Percentiles rank a stretch among this genome's conserved stretches.
Evolutionary conservation across 2,113 vertebrate species (phyloP).

Genomic region (Bubo blakistoni): DNA sequence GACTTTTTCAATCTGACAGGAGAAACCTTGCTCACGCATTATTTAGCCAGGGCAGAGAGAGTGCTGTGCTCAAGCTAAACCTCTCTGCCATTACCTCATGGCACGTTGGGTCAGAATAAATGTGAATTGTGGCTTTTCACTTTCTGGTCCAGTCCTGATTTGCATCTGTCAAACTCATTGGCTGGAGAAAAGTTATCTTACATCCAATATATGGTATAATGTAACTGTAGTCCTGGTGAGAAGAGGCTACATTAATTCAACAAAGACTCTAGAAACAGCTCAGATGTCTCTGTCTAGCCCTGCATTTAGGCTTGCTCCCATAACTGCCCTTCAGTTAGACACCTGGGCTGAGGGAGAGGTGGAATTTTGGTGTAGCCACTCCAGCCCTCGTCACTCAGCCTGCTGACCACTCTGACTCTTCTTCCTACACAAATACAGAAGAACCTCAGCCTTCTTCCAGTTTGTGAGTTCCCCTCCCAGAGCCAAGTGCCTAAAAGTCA

Average conservation of each 20-base stretch:
- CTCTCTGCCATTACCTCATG: neutral
- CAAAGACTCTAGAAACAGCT: neutral
- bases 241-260: neutral
- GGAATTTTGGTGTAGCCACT: neutral
- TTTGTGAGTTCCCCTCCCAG: neutral
- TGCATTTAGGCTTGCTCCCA: neutral
- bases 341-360: neutral
- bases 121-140: neutral
- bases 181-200: neutral
- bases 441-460: neutral
- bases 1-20: neutral
- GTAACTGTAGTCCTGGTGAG: neutral
- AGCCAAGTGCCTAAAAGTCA: neutral
- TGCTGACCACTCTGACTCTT: neutral
- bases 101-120: fast-evolving
- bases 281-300: neutral
- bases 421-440: neutral
- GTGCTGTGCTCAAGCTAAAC: neutral
- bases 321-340: neutral
- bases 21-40: neutral
- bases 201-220: neutral
- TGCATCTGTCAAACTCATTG: neutral
- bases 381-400: neutral
- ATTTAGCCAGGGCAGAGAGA: neutral
- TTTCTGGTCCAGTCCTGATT: neutral